A percentile compares a stretch with the other conserved stretches of the same genome.
Evolutionary conservation across 2,113 vertebrate genomes (phyloP).

Genomic region (Chinchilla lanigera): DNA sequence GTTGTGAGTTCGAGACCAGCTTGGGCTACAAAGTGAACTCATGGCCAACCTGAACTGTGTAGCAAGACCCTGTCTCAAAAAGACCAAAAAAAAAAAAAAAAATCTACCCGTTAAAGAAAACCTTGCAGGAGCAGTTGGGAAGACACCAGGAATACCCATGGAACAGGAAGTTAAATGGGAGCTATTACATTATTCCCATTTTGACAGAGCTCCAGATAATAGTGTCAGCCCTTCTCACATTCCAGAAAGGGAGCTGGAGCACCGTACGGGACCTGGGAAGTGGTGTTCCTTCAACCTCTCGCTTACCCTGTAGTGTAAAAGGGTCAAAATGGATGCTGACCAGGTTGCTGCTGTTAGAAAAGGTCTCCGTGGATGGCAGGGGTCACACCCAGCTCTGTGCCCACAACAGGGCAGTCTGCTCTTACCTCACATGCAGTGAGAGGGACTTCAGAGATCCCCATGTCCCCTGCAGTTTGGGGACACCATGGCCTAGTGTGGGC

Average conservation of each 20-base stretch:
- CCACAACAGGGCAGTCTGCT: background rate
- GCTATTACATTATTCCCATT: background rate
- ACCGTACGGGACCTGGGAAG: background rate
- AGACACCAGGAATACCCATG: background rate
- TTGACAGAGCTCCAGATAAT: background rate
- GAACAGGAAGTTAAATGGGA: background rate
- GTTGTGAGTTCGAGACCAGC: too few relatives aligned
- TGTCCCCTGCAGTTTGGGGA: background rate
- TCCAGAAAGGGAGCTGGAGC: background rate
- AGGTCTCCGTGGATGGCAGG: background rate
- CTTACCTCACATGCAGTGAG: background rate
- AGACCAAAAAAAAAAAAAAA: too few relatives aligned
- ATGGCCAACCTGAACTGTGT: too few relatives aligned
- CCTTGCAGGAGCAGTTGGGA: background rate
- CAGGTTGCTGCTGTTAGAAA: background rate
- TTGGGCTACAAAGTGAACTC: too few relatives aligned
- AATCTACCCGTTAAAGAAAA: background rate
- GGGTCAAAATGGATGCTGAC: background rate
- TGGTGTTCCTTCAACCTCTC: background rate
- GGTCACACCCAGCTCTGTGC: background rate
- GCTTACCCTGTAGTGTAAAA: background rate
- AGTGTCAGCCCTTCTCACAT: background rate
- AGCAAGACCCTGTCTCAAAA: too few relatives aligned
- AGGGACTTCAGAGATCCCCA: background rate
- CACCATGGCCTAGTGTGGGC: background rate